Percentiles rank a stretch among this genome's conserved stretches.
phyloP scores from a whole-genome alignment of 2,797 vertebrate genomes.

The Tamandua tetradactyla region DNA sequence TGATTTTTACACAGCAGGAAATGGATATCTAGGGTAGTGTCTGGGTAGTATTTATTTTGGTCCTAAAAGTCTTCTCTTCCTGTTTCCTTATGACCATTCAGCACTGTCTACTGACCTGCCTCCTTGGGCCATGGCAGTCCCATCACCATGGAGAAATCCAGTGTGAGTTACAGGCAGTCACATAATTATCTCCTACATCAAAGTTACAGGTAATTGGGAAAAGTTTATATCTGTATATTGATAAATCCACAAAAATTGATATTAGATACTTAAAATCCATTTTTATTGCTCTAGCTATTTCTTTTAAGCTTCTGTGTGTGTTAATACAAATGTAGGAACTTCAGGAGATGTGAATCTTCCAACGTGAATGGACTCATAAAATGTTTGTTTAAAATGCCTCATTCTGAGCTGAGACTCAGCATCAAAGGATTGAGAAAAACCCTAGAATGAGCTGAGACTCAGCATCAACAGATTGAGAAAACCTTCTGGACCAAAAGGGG shows the following conservation, averaged over 20 bases:
- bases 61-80: neutral
- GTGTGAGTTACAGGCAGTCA: neutral
- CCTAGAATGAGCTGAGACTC: too few species aligned
- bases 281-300: neutral
- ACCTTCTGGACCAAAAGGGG: too few species aligned
- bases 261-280: neutral
- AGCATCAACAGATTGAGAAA: too few species aligned
- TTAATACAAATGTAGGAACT: neutral
- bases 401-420: too few species aligned
- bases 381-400: neutral
- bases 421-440: too few species aligned
- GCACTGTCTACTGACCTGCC: neutral
- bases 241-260: neutral
- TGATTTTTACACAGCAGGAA: neutral
- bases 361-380: neutral
- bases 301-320: neutral
- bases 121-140: neutral
- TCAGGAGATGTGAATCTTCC: neutral
- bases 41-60: neutral
- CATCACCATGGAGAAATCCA: neutral
- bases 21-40: neutral
- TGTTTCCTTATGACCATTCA: neutral
- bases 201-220: neutral
- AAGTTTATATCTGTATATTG: neutral
- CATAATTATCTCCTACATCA: neutral